Conservation (phyloP, 2,888 invertebrate species). For the Mesorhabditis sp. region DNA sequence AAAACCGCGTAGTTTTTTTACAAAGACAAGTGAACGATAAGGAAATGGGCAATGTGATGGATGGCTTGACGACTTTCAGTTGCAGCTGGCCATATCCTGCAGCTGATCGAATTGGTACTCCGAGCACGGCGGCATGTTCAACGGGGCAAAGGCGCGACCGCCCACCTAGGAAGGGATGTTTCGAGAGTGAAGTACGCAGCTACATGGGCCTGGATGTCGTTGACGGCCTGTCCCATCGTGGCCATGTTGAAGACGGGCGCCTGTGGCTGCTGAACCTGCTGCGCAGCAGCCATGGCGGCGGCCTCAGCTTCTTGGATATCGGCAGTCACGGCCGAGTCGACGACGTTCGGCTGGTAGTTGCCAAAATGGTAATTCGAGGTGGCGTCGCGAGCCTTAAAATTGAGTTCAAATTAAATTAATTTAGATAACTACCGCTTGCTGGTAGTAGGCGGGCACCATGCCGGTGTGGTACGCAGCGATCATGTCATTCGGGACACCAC, state of each 20-base stretch:
- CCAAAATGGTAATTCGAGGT: background rate
- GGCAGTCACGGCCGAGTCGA: background rate
- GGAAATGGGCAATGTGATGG: background rate
- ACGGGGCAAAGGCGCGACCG: background rate
- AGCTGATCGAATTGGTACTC: slow-evolving; percentile 6
- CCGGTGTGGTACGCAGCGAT: background rate
- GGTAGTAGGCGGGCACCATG: background rate
- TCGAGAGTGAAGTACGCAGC: background rate
- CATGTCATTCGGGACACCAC: background rate
- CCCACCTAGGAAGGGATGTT: background rate
- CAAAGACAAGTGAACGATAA: no score
- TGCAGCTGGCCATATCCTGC: slow-evolving; percentile 1
- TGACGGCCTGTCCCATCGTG: background rate
- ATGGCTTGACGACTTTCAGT: background rate
- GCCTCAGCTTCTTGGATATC: background rate
- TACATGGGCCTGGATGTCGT: background rate
- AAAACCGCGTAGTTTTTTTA: no score
- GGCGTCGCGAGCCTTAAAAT: background rate
- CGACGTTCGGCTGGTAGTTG: background rate
- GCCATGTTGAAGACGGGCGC: background rate
- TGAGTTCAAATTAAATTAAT: no score
- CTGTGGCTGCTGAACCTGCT: background rate
- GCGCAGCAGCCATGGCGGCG: no score
- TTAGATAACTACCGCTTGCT: background rate
- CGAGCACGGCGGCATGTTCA: slow-evolving; percentile 3